Base-by-base conservation (phyloP, 1,140 invertebrate species). In the Drosophila mayri region DNA sequence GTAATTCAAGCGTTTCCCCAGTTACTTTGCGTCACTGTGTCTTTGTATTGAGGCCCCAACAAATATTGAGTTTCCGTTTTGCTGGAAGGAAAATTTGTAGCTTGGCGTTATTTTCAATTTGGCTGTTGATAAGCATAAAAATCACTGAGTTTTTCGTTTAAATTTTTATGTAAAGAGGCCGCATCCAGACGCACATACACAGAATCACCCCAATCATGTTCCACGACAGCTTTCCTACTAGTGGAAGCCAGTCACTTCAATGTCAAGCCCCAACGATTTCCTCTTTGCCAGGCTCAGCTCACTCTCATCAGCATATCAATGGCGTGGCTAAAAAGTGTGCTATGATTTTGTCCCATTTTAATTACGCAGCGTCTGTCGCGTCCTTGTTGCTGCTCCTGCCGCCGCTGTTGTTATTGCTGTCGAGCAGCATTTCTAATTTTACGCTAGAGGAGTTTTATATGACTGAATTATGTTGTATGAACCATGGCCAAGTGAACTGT, bases 401-500 rank as follows among this genome's bases (percentile, higher is more conserved):
- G n/a, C n/a, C n/a, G 44, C 57, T 54, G 67, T 47, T 63, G 67
- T 47, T 63, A 59, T 18, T 60, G 41, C 80, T 67, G 62, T 61
- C 70, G 71, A 72, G 81, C 84, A 76, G 84, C 85, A 60, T 88
- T 88, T 88, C 84, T 88, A 88, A 88, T 88, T 88, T 88, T 88
- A 88, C 84, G 84, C 84, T 90, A 84, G 80, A 88, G 73, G 64
- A 90, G 77, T 88, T 88, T 88, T 88, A 88, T 88, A 88, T 88
- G 85, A 90, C 84, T 88, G 77, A 88, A 88, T 88, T 88, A 88
- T 88, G 80, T 90, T 90, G 70, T 84, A 88, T 90, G 83, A 65
- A 62, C 75, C 75, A 73, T 70, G 78, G 78, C 75, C 68, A 68
- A 68, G 79, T 63, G 79, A 55, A 83, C 63, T 77, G 76, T 73